A percentile compares a stretch with the other conserved stretches of the same genome.
Evolutionary conservation across 1,140 invertebrate genomes (phyloP).

Genomic region (Zaprionus davidi): DNA sequence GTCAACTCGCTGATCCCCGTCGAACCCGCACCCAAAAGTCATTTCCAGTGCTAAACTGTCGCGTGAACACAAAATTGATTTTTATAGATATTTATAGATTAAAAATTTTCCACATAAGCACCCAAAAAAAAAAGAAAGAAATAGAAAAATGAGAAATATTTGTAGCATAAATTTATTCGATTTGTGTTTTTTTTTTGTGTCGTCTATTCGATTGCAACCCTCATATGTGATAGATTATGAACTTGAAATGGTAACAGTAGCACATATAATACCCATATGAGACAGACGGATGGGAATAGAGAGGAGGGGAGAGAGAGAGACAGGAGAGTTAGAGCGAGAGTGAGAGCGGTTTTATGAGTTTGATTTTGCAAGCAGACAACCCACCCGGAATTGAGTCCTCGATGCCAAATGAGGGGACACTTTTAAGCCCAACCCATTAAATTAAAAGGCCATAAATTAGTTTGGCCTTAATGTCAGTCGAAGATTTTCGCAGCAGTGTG

Average conservation of each 20-base stretch:
- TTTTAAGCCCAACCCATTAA: constrained; percentile 78
- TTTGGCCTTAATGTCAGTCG: constrained; percentile 72
- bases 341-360: constrained; percentile 46
- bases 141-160: constrained; percentile 45
- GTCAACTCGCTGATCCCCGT: constrained; percentile 27
- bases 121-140: constrained; percentile 46
- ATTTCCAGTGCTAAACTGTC: constrained; percentile 67
- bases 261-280: constrained; percentile 35
- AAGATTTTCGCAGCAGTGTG: constrained; percentile 74
- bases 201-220: constrained; percentile 56
- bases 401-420: constrained; percentile 59
- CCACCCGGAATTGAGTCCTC: constrained; percentile 61
- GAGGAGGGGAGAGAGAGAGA: not conserved
- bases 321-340: not conserved
- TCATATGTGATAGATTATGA: constrained; percentile 75
- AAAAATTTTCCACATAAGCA: constrained; percentile 78
- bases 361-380: constrained; percentile 36
- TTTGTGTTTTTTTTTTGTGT: constrained; percentile 39
- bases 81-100: constrained; percentile 83
- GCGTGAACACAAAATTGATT: constrained; percentile 81
- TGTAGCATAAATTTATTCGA: constrained; percentile 71
- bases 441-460: constrained; percentile 83
- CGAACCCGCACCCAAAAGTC: constrained; percentile 50
- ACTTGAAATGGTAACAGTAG: constrained; percentile 74
- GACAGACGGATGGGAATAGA: not conserved